A percentile compares a stretch with the other conserved stretches of the same genome.
phyloP scores from a whole-genome alignment of 2,888 invertebrate genomes.

The Heliconius sara region DNA sequence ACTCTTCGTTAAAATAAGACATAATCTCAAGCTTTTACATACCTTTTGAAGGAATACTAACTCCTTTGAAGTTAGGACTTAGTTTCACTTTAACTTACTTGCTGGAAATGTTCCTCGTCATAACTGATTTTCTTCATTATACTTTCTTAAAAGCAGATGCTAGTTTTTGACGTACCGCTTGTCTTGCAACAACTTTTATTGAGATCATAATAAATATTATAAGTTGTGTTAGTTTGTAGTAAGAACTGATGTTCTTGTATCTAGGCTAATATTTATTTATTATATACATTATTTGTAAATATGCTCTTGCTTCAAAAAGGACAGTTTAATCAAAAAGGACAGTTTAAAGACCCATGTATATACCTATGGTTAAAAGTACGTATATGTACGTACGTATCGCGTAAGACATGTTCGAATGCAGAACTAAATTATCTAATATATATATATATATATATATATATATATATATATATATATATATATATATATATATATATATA shows the following conservation, averaged over 20 bases:
- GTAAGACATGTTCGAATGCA: too few species aligned
- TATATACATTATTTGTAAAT: too few species aligned
- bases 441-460: too few species aligned
- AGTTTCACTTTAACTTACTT: not conserved
- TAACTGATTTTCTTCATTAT: not conserved
- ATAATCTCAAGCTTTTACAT: too few species aligned
- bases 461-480: too few species aligned
- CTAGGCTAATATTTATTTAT: not conserved
- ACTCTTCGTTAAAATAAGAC: too few species aligned
- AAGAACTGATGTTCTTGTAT: not conserved
- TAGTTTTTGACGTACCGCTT: not conserved
- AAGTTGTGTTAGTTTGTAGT: too few species aligned
- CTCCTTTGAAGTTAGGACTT: not conserved
- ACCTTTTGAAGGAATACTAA: not conserved
- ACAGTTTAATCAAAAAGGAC: too few species aligned
- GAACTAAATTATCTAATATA: too few species aligned
- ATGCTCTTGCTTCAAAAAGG: too few species aligned
- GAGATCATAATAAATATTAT: too few species aligned
- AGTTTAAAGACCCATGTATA: not conserved
- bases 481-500: too few species aligned
- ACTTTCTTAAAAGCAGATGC: not conserved
- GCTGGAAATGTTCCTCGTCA: not conserved
- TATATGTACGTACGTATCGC: not conserved
- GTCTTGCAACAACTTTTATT: not conserved
- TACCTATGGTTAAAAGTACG: not conserved